A percentile compares a stretch with the other conserved stretches of the same genome.
Evolutionary conservation across 1,140 invertebrate genomes (phyloP).

Genomic region (Drosophila yakuba): DNA sequence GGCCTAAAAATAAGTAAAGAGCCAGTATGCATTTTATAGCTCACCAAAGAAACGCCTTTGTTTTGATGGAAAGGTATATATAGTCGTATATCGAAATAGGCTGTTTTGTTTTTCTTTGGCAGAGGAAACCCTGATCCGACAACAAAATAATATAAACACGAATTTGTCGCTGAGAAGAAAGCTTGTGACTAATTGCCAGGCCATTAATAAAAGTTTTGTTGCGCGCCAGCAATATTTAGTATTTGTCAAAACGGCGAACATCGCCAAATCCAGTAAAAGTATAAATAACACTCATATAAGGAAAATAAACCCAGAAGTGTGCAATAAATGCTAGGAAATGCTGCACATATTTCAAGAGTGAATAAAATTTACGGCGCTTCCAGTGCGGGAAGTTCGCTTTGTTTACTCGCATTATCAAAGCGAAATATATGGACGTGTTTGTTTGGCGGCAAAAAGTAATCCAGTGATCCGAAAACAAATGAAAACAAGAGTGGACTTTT

Average conservation of each 20-base stretch:
- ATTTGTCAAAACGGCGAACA: slow-evolving; percentile 4
- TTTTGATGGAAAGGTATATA: too few species aligned
- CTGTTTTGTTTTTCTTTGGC: neutral
- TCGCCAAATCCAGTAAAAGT: neutral
- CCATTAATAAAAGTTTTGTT: slow-evolving; percentile 15
- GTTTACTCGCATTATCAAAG: slow-evolving; percentile 8
- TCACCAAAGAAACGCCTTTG: too few species aligned
- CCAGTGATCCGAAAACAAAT: slow-evolving; percentile 13
- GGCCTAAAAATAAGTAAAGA: neutral
- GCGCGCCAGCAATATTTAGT: slow-evolving; percentile 2
- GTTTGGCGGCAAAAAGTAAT: slow-evolving; percentile 18
- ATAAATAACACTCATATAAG: slow-evolving; percentile 6
- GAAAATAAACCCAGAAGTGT: neutral
- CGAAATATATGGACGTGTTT: slow-evolving; percentile 24
- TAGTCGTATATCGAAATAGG: neutral
- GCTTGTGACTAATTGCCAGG: slow-evolving; percentile 19
- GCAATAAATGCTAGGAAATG: neutral
- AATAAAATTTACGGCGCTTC: neutral
- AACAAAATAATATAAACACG: slow-evolving; percentile 8
- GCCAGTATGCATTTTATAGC: neutral
- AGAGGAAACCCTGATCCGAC: neutral
- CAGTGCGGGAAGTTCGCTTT: neutral
- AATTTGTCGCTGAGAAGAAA: slow-evolving; percentile 17
- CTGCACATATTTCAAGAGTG: neutral
- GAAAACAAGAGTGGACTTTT: slow-evolving; percentile 6